Evolutionary conservation across 2,113 vertebrate species (phyloP), one percentile per base, ranked within the genome.

Genomic region (Apteryx mantelli): DNA sequence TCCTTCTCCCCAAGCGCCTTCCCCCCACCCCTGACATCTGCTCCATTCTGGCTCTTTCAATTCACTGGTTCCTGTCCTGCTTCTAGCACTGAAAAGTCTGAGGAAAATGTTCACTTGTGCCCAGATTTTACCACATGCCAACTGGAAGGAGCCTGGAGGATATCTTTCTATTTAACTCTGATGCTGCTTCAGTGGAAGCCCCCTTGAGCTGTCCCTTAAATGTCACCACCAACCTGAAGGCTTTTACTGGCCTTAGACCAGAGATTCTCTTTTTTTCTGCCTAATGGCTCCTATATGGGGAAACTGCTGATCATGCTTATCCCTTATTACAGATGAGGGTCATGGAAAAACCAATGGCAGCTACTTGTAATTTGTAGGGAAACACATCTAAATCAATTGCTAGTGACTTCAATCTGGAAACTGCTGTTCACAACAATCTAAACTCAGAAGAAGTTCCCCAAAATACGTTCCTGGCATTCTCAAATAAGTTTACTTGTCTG

Each of bases 31-130:
- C 50, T 50, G 73, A 79, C 77, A 91, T 40, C 69, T 75, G 73
- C 36, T 84, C n/a, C 65, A 84, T 65, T 84, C 32, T 69, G 34
- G 22, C 25, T 89, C 13, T 71, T 91, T 65, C 53, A 73, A 82
- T 82, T 87, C 83, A 79, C n/a, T 16, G 15, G 25, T 77, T 91
- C 65, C 22, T 64, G 16, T 61, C 32, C 73, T 53, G n/a, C 11
- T 75, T 19, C 56, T 38, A 17, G 1, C 0, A 0, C 42, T 85
- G 32, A 20, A 2, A 77, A 75, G 20, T 73, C 50, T n/a, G 7
- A 73, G 17, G 17, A 78, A 89, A 88, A 61, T 1, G 2, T 34
- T 52, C 42, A 30, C 13, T 46, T 25, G 4, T 71, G 48, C 30
- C 56, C 65, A 73, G 34, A 84, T 38, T 81, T 82, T 21, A 56